These are phyloP conservation scores for Spea multiplicata DNA, from an alignment of 2,113 vertebrate species.

Conservation along the genomic window DNA sequence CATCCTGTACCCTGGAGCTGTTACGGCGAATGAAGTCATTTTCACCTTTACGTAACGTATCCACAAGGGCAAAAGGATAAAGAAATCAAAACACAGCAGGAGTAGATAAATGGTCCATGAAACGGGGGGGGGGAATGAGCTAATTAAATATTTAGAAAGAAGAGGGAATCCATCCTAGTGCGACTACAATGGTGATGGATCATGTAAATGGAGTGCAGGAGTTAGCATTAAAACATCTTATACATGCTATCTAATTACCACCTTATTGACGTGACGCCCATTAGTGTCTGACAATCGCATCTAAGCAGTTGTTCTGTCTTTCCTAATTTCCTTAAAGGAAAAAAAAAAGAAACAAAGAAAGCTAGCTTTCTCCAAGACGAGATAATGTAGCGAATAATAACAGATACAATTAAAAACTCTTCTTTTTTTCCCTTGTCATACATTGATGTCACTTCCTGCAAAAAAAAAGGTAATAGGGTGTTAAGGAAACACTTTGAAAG, in stretches of 20 bases:
- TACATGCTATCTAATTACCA: slow-evolving; percentile 71
- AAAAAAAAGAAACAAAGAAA: slow-evolving; percentile 19
- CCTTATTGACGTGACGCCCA: slow-evolving; percentile 76
- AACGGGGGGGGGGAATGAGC: slow-evolving; percentile 51
- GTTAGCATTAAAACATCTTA: slow-evolving; percentile 75
- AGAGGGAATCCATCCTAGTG: slow-evolving; percentile 60
- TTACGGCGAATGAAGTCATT: background rate
- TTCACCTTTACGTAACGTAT: background rate
- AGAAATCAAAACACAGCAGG: slow-evolving; percentile 48
- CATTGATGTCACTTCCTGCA: slow-evolving; percentile 58
- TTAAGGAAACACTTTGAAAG: slow-evolving; percentile 17
- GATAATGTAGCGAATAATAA: slow-evolving; percentile 54
- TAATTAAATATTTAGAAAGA: slow-evolving; percentile 76
- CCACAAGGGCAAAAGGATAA: background rate
- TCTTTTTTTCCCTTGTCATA: slow-evolving; percentile 25
- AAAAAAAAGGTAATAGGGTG: slow-evolving; percentile 1
- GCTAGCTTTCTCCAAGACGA: slow-evolving; percentile 29
- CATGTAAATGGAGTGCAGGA: slow-evolving; percentile 63
- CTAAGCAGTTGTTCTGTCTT: slow-evolving; percentile 70
- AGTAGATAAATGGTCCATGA: slow-evolving; percentile 52
- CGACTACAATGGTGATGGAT: slow-evolving; percentile 74
- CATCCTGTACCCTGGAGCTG: background rate
- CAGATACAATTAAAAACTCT: slow-evolving; percentile 23
- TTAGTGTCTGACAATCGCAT: slow-evolving; percentile 72
- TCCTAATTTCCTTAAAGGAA: slow-evolving; percentile 63